phyloP scores from a whole-genome alignment of 1,140 invertebrate genomes.

The Augochlora pura region DNA sequence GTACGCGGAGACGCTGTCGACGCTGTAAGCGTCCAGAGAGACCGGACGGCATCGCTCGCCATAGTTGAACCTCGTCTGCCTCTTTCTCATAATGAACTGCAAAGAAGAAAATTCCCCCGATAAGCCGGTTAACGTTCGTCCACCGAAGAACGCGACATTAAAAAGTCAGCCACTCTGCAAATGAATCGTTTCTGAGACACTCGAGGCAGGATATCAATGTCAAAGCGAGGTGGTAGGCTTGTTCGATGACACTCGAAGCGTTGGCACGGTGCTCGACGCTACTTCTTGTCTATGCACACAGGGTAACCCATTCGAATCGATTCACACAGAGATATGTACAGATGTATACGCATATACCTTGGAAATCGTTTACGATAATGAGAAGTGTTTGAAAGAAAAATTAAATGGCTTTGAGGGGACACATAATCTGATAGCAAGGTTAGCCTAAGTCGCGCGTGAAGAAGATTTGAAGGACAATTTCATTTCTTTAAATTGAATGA shows the following conservation, averaged over 20 bases:
- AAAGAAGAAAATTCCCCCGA: constrained; percentile 53
- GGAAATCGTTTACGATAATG: too few species aligned
- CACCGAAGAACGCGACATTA: neutral
- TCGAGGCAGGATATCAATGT: neutral
- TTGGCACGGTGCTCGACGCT: neutral
- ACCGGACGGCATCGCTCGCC: constrained; percentile 93
- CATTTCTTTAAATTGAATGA: too few species aligned
- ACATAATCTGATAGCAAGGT: too few species aligned
- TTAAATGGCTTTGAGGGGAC: too few species aligned
- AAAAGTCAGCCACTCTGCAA: neutral
- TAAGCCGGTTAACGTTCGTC: neutral
- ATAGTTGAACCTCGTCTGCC: constrained; percentile 85
- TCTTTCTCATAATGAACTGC: constrained; percentile 86
- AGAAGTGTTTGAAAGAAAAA: too few species aligned
- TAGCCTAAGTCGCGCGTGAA: too few species aligned
- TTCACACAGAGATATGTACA: too few species aligned
- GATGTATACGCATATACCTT: too few species aligned
- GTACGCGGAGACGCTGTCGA: constrained; percentile 93
- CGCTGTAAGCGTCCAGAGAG: constrained; percentile 92
- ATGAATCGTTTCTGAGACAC: too few species aligned
- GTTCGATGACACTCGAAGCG: neutral
- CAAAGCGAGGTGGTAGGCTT: neutral
- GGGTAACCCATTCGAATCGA: too few species aligned
- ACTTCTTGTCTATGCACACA: too few species aligned
- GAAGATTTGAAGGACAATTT: too few species aligned